phyloP scores from a whole-genome alignment of 2,888 invertebrate genomes.

The Tribolium freemani region DNA sequence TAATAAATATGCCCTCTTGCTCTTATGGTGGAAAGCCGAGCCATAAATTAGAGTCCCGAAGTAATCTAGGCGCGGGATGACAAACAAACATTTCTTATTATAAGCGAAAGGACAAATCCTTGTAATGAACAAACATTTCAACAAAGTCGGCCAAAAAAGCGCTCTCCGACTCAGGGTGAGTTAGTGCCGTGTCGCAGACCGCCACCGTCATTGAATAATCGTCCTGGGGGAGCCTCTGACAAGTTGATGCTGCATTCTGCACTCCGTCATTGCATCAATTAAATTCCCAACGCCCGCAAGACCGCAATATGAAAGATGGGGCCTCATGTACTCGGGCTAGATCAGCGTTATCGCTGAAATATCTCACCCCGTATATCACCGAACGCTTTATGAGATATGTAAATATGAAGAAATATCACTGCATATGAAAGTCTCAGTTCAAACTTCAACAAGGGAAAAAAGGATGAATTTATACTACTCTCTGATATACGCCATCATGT shows the following conservation, averaged over 20 bases:
- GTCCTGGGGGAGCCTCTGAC: slow-evolving; percentile 52
- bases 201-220: slow-evolving; percentile 53
- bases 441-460: slow-evolving; percentile 60
- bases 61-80: slow-evolving; percentile 47
- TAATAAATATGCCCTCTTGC: slow-evolving; percentile 31
- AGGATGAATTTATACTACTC: slow-evolving; percentile 61
- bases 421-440: slow-evolving; percentile 65
- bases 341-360: slow-evolving; percentile 57
- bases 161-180: slow-evolving; percentile 38
- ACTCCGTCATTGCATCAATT: slow-evolving; percentile 36
- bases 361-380: slow-evolving; percentile 61
- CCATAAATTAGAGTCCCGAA: slow-evolving; percentile 46
- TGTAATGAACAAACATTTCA: slow-evolving; percentile 52
- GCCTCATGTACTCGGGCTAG: slow-evolving; percentile 38
- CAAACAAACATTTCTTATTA: slow-evolving; percentile 50
- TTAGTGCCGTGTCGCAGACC: slow-evolving; percentile 42
- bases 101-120: slow-evolving; percentile 50
- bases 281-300: slow-evolving; percentile 2
- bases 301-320: slow-evolving; percentile 18
- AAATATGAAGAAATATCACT: slow-evolving; percentile 65
- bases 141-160: slow-evolving; percentile 43
- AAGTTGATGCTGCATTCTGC: slow-evolving; percentile 47
- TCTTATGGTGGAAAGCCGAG: slow-evolving; percentile 33
- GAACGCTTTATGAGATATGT: slow-evolving; percentile 64
- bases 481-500: slow-evolving; percentile 58